Conservation (phyloP, 2,113 vertebrate genomes). For the Dunckerocampus dactyliophorus region DNA sequence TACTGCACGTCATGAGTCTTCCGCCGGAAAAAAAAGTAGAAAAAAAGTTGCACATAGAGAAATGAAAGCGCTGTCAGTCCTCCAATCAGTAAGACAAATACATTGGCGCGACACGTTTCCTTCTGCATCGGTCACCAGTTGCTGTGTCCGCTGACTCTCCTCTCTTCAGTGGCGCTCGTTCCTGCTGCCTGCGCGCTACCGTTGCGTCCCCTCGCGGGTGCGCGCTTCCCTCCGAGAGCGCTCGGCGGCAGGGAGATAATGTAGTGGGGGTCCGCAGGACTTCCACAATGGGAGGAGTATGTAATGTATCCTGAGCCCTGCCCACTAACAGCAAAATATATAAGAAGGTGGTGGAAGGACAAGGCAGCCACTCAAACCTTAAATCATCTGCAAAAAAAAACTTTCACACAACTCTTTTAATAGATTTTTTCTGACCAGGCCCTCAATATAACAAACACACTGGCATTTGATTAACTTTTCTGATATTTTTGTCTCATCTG, state of each 20-base stretch:
- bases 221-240: conserved; percentile 39
- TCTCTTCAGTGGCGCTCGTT: conserved; percentile 12
- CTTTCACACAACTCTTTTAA: conserved; percentile 8
- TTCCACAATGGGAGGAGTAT: conserved; percentile 77
- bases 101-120: conserved; percentile 29
- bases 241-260: conserved; percentile 49
- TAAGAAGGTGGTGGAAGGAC: conserved; percentile 62
- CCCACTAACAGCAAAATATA: conserved; percentile 73
- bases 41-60: conserved; percentile 24
- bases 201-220: conserved; percentile 12
- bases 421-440: neutral
- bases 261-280: conserved; percentile 60
- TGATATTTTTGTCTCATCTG: conserved; percentile 18
- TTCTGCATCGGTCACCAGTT: conserved; percentile 41
- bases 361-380: conserved; percentile 53
- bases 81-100: conserved; percentile 38
- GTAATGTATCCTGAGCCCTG: conserved; percentile 68
- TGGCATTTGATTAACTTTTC: conserved; percentile 24
- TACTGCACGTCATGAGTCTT: conserved; percentile 9
- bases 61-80: conserved; percentile 25
- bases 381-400: conserved; percentile 47
- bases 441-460: conserved; percentile 14
- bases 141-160: conserved; percentile 11
- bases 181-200: conserved; percentile 38
- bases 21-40: conserved; percentile 10